Conservation (phyloP, 2,888 invertebrate genomes). For the Invenusta paracnida region DNA sequence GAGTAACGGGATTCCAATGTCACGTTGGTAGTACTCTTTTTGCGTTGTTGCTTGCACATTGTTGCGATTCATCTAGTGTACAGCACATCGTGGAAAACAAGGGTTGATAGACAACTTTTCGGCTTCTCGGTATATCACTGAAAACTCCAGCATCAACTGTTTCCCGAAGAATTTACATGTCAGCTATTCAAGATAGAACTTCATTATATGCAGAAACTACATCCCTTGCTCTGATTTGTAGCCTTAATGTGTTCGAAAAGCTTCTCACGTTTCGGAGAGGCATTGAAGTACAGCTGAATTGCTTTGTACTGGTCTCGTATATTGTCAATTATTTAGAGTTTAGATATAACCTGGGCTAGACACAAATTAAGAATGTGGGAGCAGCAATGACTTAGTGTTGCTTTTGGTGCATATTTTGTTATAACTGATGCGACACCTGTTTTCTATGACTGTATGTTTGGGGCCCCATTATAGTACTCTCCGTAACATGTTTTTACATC, state of each 20-base stretch:
- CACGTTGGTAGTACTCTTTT: constrained; percentile 23
- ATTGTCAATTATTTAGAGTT: neutral
- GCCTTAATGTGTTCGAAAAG: neutral
- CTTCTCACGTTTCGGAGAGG: neutral
- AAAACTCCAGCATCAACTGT: constrained; percentile 21
- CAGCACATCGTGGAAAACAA: constrained; percentile 11
- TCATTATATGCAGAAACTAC: neutral
- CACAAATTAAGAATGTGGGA: neutral
- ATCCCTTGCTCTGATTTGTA: neutral
- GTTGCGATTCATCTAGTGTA: constrained; percentile 18
- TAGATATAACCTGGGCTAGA: too few species aligned
- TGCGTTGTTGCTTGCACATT: neutral
- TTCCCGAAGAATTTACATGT: constrained; percentile 12
- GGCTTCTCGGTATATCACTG: neutral
- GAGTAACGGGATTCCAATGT: neutral
- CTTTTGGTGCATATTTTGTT: neutral
- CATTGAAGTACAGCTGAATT: neutral
- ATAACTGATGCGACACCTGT: neutral
- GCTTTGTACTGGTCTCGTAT: neutral
- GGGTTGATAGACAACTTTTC: neutral
- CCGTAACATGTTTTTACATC: neutral
- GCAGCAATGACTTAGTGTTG: neutral
- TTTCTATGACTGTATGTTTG: neutral
- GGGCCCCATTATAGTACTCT: neutral
- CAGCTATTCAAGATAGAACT: constrained; percentile 16